Base-by-base conservation (phyloP, 2,888 invertebrate genomes). In the Micropterix aruncella region DNA sequence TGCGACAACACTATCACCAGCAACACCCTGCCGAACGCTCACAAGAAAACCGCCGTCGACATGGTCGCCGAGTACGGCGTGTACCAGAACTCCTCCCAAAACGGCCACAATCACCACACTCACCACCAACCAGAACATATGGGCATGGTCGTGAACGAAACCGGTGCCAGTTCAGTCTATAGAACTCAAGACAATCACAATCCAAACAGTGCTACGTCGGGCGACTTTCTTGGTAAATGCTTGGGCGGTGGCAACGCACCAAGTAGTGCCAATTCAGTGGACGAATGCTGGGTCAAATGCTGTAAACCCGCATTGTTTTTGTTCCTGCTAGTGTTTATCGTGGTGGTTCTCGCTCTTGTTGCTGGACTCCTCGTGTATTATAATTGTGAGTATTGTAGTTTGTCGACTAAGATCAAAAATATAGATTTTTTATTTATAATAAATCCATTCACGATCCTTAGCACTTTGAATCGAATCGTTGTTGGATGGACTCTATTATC, bases 21-120 rank as follows among this genome's bases (percentile, higher is more conserved):
- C 5, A 5, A 27, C 27, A 27, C 7, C 12, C 12, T 27, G 27
- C 27, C 27, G 27, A 5, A 27, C 12, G 12, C 27, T 7, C 27
- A 27, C 7, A 70, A 70, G 2, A 56, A 69, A 18, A 70, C 71
- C 9, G 70, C 70, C 5, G 69, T 70, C 3, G 71, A 68, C 48
- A 71, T 71, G 67, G 70, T 73, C 40, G 71, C 70, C 2, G 71
- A 71, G 12, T 73, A 73, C 49, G 73, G 73, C 0, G 71, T 72
- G 17, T 73, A 73, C 43, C 68, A 69, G 7, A 68, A 67, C 49
- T 66, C 68, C 43, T 48, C 68, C 43, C 48, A 48, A 12, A 70
- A 71, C 7, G 50, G 50, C 16, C 70, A 70, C 16, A 70, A 71
- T 7, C 67, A 65, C 45, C 50, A 50, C 17, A 44, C 39, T 37